Conservation (phyloP, 2,113 vertebrate species). For the Bambusicola thoracicus region DNA sequence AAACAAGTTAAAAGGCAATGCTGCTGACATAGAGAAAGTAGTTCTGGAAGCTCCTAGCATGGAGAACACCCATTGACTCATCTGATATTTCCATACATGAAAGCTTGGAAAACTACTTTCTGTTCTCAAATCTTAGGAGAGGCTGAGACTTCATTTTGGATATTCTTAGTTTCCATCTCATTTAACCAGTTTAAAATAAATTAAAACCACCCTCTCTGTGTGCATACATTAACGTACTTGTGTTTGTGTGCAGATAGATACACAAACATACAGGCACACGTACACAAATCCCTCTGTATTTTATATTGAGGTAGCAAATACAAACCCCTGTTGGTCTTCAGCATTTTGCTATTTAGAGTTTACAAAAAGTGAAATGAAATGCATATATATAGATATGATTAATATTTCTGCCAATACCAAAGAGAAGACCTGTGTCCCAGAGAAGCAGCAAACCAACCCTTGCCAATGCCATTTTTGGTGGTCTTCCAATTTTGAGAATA, state of each 20-base stretch:
- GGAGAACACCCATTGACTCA: conserved; percentile 39
- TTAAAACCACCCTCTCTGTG: neutral
- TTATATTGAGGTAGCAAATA: neutral
- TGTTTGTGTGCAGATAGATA: neutral
- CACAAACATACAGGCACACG: neutral
- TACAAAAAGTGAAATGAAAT: neutral
- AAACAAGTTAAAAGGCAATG: neutral
- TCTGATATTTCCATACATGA: conserved; percentile 44
- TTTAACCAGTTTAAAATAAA: neutral
- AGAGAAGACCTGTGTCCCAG: neutral
- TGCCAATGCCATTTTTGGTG: neutral
- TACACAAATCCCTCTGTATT: neutral
- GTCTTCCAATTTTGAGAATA: neutral
- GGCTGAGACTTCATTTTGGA: neutral
- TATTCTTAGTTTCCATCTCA: conserved; percentile 8
- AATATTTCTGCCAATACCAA: neutral
- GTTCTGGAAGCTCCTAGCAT: neutral
- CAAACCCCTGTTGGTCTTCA: neutral
- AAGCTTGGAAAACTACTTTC: conserved; percentile 38
- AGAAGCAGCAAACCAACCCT: neutral
- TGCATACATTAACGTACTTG: neutral
- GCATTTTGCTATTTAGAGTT: neutral
- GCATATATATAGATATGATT: neutral
- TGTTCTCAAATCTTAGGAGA: neutral
- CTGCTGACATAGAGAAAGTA: conserved; percentile 2